Conservation (phyloP, 1,140 invertebrate genomes). For the Cydia splendana region DNA sequence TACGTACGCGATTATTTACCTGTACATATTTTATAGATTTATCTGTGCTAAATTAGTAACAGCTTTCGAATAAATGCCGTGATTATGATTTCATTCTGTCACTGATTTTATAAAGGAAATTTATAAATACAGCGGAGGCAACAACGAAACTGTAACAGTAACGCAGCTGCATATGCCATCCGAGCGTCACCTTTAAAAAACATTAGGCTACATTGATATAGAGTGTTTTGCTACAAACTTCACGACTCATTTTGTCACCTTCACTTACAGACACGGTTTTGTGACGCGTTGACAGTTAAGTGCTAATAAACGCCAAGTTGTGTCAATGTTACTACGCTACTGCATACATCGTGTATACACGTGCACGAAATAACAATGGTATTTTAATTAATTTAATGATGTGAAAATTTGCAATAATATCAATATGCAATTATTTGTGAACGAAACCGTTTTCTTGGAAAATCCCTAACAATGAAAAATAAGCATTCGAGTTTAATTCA, state of each 20-base stretch:
- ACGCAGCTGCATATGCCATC: too few species aligned
- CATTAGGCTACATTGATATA: too few species aligned
- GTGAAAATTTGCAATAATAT: neutral
- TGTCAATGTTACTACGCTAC: neutral
- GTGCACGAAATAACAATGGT: neutral
- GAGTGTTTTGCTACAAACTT: neutral
- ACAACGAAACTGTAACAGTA: too few species aligned
- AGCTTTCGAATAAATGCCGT: too few species aligned
- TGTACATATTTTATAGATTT: too few species aligned
- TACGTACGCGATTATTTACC: too few species aligned
- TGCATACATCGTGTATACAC: neutral
- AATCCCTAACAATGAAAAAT: neutral
- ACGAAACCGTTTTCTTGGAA: neutral
- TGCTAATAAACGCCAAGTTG: neutral
- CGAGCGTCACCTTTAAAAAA: neutral
- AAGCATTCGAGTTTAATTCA: neutral
- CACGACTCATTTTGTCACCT: neutral
- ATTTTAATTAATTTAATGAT: neutral
- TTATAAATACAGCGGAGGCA: too few species aligned
- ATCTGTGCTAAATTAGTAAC: too few species aligned
- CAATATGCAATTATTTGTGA: neutral
- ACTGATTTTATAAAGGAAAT: too few species aligned
- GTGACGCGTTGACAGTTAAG: neutral
- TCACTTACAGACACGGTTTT: neutral
- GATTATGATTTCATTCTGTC: too few species aligned